Conservation (phyloP, 2,113 vertebrate species). For the Gavia stellata region DNA sequence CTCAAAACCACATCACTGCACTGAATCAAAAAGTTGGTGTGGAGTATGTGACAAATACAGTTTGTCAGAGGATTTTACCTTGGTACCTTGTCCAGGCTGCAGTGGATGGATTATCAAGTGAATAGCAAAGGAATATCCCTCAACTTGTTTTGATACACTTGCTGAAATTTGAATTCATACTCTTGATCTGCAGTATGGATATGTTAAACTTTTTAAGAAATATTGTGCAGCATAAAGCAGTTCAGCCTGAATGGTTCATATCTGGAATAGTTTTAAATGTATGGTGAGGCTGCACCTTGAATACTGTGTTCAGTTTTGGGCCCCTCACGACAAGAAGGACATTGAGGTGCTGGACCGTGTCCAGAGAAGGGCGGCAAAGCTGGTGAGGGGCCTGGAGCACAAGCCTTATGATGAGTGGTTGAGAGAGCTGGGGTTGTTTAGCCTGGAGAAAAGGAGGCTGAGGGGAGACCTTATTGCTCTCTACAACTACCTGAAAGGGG, state of each 20-base stretch:
- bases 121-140: neutral
- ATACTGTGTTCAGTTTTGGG: too few species aligned
- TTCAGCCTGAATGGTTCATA: neutral
- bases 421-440: too few species aligned
- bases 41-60: neutral
- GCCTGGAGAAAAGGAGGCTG: too few species aligned
- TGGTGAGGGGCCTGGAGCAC: too few species aligned
- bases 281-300: too few species aligned
- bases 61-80: neutral
- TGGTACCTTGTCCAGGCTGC: neutral
- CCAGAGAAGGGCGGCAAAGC: too few species aligned
- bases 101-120: neutral
- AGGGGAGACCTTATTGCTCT: too few species aligned
- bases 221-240: neutral
- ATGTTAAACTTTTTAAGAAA: neutral
- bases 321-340: too few species aligned
- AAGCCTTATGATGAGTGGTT: too few species aligned
- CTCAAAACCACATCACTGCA: neutral
- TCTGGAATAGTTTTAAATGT: neutral
- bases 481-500: too few species aligned
- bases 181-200: neutral
- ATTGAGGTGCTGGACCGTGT: too few species aligned
- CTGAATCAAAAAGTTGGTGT: neutral
- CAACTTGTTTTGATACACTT: neutral
- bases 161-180: neutral